These are phyloP conservation scores for Conus ventricosus DNA, from an alignment of 1,140 invertebrate species.

Conservation along the genomic window DNA sequence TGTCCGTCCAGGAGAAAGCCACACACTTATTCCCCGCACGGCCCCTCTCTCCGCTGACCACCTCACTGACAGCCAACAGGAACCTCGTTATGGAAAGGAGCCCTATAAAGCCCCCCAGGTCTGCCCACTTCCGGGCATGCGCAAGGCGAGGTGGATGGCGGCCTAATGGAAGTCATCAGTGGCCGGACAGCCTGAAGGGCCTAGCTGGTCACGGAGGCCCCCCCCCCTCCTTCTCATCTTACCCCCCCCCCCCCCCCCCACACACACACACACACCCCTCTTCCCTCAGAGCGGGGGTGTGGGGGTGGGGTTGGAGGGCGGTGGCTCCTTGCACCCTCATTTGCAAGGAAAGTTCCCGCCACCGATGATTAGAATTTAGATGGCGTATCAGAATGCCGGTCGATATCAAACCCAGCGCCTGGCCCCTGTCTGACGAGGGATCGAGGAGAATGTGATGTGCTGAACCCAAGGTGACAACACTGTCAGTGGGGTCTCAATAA, in stretches of 20 bases:
- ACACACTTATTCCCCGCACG: background rate
- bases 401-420: background rate
- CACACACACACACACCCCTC: background rate
- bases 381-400: background rate
- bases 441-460: too few relatives aligned
- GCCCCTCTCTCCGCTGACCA: background rate
- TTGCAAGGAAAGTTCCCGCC: slow-evolving; percentile 1
- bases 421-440: too few relatives aligned
- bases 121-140: background rate
- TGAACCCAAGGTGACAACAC: background rate
- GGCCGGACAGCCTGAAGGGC: background rate
- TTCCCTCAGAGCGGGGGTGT: too few relatives aligned
- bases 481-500: too few relatives aligned
- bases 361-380: slow-evolving; percentile 20
- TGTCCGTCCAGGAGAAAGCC: background rate
- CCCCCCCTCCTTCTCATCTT: background rate
- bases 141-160: background rate
- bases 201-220: background rate
- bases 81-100: background rate
- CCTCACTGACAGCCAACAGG: background rate
- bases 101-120: slow-evolving; percentile 3
- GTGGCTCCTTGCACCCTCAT: background rate
- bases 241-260: background rate
- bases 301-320: too few relatives aligned
- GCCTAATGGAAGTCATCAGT: slow-evolving; percentile 4